Base-by-base conservation (phyloP, 64 coral and sea anemone species). In the Trachythela sp. region DNA sequence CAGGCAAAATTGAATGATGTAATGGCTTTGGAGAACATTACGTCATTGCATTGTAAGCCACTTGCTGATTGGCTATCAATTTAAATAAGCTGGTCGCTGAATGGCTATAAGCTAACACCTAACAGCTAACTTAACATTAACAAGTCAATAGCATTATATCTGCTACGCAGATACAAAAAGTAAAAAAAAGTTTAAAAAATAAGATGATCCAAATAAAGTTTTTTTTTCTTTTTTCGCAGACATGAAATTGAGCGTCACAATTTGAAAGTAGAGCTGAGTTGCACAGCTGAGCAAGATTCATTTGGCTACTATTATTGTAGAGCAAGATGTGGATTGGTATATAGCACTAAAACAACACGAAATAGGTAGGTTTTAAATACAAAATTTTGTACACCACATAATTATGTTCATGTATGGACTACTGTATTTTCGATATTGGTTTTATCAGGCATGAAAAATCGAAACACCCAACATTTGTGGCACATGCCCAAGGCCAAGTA, bases 261-360 rank as follows among this genome's bases (percentile, higher is more conserved):
- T 39, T 39, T 80, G 10, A 80, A 37, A 37, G 9, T 13, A 15
- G 37, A 80, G 33, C 31, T 35, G 33, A 80, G 37, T 80, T 15
- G 15, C 34, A 80, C 75, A 9, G 56, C 56, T 64, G 56, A 64
- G 56, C 8, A 39, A 22, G 34, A 80, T 80, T 35, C 31, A 15
- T 80, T 37, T 80, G 75, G 75, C 0, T 80, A 80, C 75, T 80
- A 80, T 39, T 80, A 37, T 38, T 80, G 75, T 22, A 80, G 75
- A 80, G 75, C 37, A 39, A 80, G 75, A 80, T 80, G 75, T 80
- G 75, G 75, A 80, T 22, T 80, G 75, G 75, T 80, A 80, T 80
- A 37, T 80, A 80, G 37, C 31, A 80, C 75, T 80, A 80, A 15
- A 80, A 39, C 37, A 80, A 80, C 75, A 80, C 8, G 75, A 39